Conservation (phyloP, 2,797 vertebrate species). For the Sibirionetta formosa region DNA sequence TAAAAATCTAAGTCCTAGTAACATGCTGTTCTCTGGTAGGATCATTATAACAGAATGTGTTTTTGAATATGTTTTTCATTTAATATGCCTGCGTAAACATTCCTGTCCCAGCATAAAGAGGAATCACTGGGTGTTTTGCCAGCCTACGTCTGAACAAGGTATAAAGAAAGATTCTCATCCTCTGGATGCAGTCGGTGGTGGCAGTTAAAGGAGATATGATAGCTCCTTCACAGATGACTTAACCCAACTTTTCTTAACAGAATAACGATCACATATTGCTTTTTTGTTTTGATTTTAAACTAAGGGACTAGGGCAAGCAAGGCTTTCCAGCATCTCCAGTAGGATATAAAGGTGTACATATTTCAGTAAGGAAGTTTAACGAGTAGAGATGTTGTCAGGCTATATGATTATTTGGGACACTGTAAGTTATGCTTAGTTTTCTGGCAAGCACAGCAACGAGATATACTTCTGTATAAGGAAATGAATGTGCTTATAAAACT, state of each 20-base stretch:
- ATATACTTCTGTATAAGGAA: not conserved
- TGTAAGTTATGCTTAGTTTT: not conserved
- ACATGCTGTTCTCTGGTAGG: not conserved
- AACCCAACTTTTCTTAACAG: not conserved
- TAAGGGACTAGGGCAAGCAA: not conserved
- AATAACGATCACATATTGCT: fast-evolving
- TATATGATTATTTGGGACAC: not conserved
- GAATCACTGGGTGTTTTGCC: not conserved
- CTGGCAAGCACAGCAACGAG: not conserved
- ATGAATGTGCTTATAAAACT: not conserved
- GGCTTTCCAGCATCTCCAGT: not conserved
- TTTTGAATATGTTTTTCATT: not conserved
- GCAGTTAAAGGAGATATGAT: not conserved
- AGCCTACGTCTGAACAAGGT: not conserved
- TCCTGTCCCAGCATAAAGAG: not conserved
- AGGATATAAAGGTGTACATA: not conserved
- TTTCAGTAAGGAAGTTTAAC: not conserved
- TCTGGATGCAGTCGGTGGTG: not conserved
- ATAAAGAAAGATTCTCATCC: not conserved
- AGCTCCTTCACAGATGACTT: not conserved
- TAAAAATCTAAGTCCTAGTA: not conserved
- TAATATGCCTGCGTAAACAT: not conserved
- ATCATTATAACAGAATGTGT: not conserved
- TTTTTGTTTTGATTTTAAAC: not conserved
- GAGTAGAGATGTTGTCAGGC: not conserved